Percentiles rank a stretch among this genome's conserved stretches.
Evolutionary conservation across 1,140 invertebrate species (phyloP).

Genomic region (Hormaphis cornu): DNA sequence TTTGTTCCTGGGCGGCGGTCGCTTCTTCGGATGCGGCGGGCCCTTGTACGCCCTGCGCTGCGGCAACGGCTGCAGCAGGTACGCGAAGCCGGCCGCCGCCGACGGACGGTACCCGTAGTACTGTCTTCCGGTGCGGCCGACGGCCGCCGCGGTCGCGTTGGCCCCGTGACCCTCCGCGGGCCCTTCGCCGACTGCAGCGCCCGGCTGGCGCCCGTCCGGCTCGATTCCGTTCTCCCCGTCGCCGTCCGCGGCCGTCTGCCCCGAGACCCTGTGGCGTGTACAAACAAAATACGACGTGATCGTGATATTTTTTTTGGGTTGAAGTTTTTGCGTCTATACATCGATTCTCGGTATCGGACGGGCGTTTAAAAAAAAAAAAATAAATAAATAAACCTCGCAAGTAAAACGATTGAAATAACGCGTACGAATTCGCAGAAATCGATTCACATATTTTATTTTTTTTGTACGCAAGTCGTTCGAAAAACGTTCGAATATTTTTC

Average conservation of each 20-base stretch:
- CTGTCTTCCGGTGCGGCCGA: neutral
- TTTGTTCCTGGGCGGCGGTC: neutral
- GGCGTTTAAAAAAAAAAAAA: too few relatives aligned
- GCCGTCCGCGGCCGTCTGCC: neutral
- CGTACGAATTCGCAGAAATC: too few relatives aligned
- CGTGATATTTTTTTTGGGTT: too few relatives aligned
- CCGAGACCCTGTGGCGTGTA: neutral
- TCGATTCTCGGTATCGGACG: too few relatives aligned
- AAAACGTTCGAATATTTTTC: too few relatives aligned
- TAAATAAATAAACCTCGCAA: too few relatives aligned
- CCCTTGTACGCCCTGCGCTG: conserved; percentile 6
- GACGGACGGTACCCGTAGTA: neutral
- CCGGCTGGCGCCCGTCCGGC: neutral
- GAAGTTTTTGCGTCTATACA: too few relatives aligned
- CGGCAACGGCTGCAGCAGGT: neutral
- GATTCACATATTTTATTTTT: too few relatives aligned
- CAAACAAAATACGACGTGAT: too few relatives aligned
- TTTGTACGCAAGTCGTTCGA: too few relatives aligned
- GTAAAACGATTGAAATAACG: too few relatives aligned
- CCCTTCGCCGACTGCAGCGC: neutral
- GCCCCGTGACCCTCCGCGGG: neutral
- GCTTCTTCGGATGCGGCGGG: neutral
- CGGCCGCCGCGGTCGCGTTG: neutral
- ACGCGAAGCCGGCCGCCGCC: too few relatives aligned
- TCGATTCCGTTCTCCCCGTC: neutral